Conservation (phyloP, 2,888 invertebrate species). For the Mechanitis messenoides region DNA sequence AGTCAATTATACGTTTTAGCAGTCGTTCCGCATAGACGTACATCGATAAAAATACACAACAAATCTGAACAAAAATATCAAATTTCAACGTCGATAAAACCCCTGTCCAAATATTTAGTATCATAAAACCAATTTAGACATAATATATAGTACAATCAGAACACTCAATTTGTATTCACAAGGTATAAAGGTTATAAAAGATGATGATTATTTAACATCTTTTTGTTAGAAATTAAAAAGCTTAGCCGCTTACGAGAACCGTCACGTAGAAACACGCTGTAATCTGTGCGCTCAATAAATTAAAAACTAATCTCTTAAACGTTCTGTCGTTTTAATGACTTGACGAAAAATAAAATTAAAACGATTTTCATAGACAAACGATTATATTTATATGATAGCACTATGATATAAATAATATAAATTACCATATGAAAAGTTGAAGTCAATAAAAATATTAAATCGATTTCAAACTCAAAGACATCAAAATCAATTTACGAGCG, state of each 20-base stretch:
- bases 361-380: background rate
- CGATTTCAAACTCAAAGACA: slow-evolving; percentile 61
- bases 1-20: slow-evolving; percentile 41
- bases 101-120: slow-evolving; percentile 74
- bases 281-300: slow-evolving; percentile 65
- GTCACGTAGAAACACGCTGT: slow-evolving; percentile 68
- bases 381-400: slow-evolving; percentile 3
- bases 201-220: slow-evolving; percentile 66
- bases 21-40: slow-evolving; percentile 69
- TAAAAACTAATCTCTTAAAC: slow-evolving; percentile 42
- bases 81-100: slow-evolving; percentile 67
- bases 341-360: slow-evolving; percentile 15
- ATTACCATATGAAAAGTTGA: slow-evolving; percentile 68
- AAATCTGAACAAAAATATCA: slow-evolving; percentile 68
- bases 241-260: slow-evolving; percentile 50
- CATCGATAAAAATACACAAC: slow-evolving; percentile 62
- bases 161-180: slow-evolving; percentile 65
- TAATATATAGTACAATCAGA: slow-evolving; percentile 73
- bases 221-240: slow-evolving; percentile 65
- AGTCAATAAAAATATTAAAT: slow-evolving; percentile 60
- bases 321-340: slow-evolving; percentile 44
- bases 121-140: slow-evolving; percentile 70
- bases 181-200: slow-evolving; percentile 61
- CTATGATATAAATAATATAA: slow-evolving; percentile 48
- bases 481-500: slow-evolving; percentile 70